phyloP scores from a whole-genome alignment of 2,113 vertebrate species.

The Lepisosteus oculatus region DNA sequence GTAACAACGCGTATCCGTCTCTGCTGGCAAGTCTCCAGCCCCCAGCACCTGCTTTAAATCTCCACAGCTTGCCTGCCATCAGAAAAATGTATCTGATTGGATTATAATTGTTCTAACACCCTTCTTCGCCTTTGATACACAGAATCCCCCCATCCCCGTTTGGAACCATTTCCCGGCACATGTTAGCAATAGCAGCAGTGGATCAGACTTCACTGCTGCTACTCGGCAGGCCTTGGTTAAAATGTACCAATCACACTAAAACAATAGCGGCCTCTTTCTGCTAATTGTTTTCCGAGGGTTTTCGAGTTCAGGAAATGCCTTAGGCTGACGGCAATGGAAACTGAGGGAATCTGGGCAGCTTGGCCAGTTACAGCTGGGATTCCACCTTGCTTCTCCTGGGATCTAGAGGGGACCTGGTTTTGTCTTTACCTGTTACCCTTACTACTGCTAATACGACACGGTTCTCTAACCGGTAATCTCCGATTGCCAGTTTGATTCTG shows the following conservation, averaged over 20 bases:
- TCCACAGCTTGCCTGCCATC: conserved; percentile 6
- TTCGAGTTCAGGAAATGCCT: conserved; percentile 55
- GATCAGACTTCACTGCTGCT: conserved; percentile 53
- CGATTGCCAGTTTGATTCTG: too few species aligned
- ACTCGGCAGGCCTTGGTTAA: conserved; percentile 53
- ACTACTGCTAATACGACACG: too few species aligned
- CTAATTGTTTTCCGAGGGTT: conserved; percentile 45
- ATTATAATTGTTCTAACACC: conserved; percentile 29
- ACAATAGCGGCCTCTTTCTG: conserved; percentile 32
- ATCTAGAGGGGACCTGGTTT: too few species aligned
- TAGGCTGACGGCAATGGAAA: conserved; percentile 45
- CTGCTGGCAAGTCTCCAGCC: conserved; percentile 43
- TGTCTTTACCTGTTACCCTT: too few species aligned
- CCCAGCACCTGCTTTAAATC: conserved; percentile 51
- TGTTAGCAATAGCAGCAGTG: conserved; percentile 58
- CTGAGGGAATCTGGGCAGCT: not conserved
- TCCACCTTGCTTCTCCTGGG: too few species aligned
- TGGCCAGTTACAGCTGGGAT: too few species aligned
- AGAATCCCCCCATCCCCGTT: conserved; percentile 39
- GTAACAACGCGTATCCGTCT: conserved; percentile 1
- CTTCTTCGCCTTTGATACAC: conserved; percentile 48
- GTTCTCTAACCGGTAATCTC: too few species aligned
- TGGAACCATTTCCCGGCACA: conserved; percentile 50
- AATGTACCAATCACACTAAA: conserved; percentile 39
- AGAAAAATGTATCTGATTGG: conserved; percentile 3